Conservation (phyloP, 2,797 vertebrate genomes). For the Saxicola maurus region DNA sequence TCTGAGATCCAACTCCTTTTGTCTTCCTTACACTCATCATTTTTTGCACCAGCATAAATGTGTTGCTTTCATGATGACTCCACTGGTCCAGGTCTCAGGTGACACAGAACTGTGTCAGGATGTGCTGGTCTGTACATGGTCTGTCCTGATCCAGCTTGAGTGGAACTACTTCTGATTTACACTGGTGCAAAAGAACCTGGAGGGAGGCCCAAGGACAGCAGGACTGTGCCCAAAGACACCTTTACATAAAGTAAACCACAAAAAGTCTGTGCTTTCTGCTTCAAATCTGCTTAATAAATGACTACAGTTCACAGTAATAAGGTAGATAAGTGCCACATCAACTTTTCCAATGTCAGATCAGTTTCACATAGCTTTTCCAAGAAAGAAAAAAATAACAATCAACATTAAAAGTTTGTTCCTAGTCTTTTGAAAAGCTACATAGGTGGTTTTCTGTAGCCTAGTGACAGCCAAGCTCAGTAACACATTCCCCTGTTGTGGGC, state of each 20-base stretch:
- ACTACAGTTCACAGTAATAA: constrained; percentile 3
- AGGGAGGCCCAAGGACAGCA: neutral
- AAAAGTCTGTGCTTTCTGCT: neutral
- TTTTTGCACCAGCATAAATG: neutral
- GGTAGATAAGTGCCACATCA: neutral
- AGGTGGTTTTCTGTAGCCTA: neutral
- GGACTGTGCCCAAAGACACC: neutral
- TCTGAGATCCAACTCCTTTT: neutral
- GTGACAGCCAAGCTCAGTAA: neutral
- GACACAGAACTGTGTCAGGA: rapidly evolving
- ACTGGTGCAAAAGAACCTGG: neutral
- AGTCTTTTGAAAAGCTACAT: neutral
- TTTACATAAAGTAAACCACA: neutral
- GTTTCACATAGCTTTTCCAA: neutral
- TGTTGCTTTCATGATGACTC: neutral
- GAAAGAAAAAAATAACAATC: neutral
- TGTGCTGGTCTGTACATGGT: neutral
- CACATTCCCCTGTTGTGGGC: neutral
- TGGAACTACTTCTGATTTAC: neutral
- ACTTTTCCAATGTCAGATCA: neutral
- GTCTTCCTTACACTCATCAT: rapidly evolving
- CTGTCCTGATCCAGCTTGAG: neutral
- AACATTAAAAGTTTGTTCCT: neutral
- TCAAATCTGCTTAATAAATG: constrained; percentile 22
- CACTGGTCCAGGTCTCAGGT: neutral